Conservation (phyloP, 2,888 invertebrate species). For the Calameuta idolon region DNA sequence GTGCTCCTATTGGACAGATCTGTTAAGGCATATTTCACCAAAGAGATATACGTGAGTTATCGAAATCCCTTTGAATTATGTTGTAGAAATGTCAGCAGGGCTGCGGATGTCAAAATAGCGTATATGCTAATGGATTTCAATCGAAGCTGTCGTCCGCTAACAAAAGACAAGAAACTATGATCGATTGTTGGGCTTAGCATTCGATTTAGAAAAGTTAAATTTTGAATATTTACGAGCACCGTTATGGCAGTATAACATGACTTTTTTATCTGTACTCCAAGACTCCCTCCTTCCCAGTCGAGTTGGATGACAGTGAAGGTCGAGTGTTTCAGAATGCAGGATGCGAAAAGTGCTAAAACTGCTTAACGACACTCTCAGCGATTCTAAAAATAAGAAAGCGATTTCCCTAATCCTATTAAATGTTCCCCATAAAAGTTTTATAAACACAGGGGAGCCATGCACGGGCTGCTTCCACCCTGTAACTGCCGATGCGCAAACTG, state of each 20-base stretch:
- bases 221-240: neutral
- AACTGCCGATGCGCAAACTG: neutral
- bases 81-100: too few relatives aligned
- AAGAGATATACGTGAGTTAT: too few relatives aligned
- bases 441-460: neutral
- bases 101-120: too few relatives aligned
- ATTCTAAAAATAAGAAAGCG: conserved; percentile 24
- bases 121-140: too few relatives aligned
- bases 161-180: neutral
- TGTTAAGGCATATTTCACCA: too few relatives aligned
- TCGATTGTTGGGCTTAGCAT: neutral
- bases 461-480: neutral
- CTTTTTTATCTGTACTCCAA: neutral
- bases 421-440: conserved; percentile 2
- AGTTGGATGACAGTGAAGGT: neutral
- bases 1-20: too few relatives aligned
- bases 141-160: neutral
- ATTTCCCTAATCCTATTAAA: conserved; percentile 29
- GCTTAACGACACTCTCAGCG: conserved; percentile 16
- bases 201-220: neutral
- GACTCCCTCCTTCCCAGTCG: neutral
- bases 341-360: conserved; percentile 13
- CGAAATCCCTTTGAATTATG: too few relatives aligned
- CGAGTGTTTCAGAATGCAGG: neutral
- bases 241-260: neutral